Conservation (phyloP, 2,888 invertebrate species). For the Rhyacophila evoluta region DNA sequence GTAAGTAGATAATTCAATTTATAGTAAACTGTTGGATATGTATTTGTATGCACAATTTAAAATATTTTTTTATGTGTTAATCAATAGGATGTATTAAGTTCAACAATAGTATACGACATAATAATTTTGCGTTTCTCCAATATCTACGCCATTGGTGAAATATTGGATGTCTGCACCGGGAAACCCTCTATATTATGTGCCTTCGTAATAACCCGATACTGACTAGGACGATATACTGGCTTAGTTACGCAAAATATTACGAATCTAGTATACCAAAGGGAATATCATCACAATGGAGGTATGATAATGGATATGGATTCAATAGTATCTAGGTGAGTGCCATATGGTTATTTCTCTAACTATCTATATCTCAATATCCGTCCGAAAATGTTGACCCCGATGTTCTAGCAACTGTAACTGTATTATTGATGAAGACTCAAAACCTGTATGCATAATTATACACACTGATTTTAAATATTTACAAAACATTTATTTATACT, state of each 20-base stretch:
- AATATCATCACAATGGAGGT: background rate
- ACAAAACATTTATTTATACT: too few species aligned
- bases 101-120: too few species aligned
- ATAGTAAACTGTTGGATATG: too few species aligned
- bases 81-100: too few species aligned
- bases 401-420: too few species aligned
- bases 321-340: background rate
- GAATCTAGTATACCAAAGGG: background rate
- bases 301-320: background rate
- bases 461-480: too few species aligned
- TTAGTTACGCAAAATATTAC: background rate
- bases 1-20: too few species aligned
- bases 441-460: too few species aligned
- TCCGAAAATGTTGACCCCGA: background rate
- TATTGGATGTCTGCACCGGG: background rate
- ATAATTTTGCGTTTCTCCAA: too few species aligned
- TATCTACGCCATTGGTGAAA: background rate
- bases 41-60: too few species aligned
- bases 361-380: background rate
- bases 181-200: background rate
- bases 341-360: background rate
- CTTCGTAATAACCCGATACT: background rate
- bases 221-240: background rate
- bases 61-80: too few species aligned
- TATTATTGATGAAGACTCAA: too few species aligned